Percentiles rank a stretch among this genome's conserved stretches.
Conservation (phyloP, 2,888 invertebrate species). For the Hanleya hanleyi region DNA sequence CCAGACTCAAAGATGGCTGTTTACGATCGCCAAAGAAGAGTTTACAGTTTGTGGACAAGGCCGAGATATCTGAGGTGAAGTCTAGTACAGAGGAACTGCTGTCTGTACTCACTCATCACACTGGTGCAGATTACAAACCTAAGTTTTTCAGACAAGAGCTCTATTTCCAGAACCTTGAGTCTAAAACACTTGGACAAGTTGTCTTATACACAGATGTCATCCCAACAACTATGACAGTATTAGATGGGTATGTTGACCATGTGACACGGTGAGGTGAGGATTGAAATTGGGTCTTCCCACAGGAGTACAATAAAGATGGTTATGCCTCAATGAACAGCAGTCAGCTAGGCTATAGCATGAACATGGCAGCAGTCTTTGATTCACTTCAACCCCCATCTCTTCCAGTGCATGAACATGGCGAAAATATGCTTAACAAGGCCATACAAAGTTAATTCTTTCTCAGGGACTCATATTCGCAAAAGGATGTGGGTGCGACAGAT, state of each 20-base stretch:
- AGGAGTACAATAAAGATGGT: too few relatives aligned
- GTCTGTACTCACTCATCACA: conserved; percentile 43
- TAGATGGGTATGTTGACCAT: conserved; percentile 74
- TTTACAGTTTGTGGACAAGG: conserved; percentile 45
- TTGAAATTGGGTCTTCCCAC: too few relatives aligned
- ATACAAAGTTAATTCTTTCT: too few relatives aligned
- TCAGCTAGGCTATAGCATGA: too few relatives aligned
- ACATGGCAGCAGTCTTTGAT: too few relatives aligned
- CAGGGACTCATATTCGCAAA: too few relatives aligned
- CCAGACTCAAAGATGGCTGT: conserved; percentile 44
- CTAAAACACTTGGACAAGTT: conserved; percentile 84
- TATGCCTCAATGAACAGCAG: too few relatives aligned
- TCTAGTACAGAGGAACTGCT: conserved; percentile 27
- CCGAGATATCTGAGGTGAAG: not conserved
- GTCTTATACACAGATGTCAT: conserved; percentile 88
- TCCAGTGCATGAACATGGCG: too few relatives aligned
- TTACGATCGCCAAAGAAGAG: conserved; percentile 48
- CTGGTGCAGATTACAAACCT: conserved; percentile 12
- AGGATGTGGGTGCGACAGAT: too few relatives aligned
- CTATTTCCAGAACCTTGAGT: conserved; percentile 77
- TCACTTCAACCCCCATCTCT: too few relatives aligned
- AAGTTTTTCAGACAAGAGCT: conserved; percentile 42
- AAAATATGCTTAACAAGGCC: too few relatives aligned
- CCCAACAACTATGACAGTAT: conserved; percentile 83
- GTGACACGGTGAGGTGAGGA: too few relatives aligned